Evolutionary conservation across 1,140 invertebrate genomes (phyloP).

Genomic region (Galleria mellonella): DNA sequence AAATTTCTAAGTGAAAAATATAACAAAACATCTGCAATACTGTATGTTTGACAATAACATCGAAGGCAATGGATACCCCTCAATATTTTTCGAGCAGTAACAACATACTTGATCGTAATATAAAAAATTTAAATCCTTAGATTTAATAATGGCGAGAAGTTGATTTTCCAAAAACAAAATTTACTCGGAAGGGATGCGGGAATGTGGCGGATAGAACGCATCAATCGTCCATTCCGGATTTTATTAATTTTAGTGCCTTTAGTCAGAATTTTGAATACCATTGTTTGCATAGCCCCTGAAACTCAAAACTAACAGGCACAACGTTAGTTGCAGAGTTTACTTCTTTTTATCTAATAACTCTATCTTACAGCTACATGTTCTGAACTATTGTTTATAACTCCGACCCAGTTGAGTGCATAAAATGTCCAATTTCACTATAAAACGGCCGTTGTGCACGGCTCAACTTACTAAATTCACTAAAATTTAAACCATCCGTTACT

Average conservation of each 20-base stretch:
- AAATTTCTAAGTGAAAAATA: conserved; percentile 50
- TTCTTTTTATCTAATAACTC: conserved; percentile 38
- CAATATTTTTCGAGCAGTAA: conserved; percentile 47
- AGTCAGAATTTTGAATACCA: conserved; percentile 3
- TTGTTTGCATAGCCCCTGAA: conserved; percentile 2
- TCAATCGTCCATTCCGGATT: conserved; percentile 16
- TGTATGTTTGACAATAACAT: conserved; percentile 38
- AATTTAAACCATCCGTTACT: conserved; percentile 15
- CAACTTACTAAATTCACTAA: conserved; percentile 51
- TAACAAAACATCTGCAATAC: conserved; percentile 53
- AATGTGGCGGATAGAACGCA: conserved; percentile 29
- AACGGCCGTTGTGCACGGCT: conserved; percentile 18
- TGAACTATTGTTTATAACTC: conserved; percentile 37
- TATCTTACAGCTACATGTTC: conserved; percentile 48
- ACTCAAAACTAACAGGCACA: conserved; percentile 9
- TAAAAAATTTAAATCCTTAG: conserved; percentile 48
- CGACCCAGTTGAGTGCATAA: conserved; percentile 30
- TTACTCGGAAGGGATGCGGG: conserved; percentile 11
- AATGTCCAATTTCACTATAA: conserved; percentile 31
- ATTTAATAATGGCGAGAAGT: conserved; percentile 28
- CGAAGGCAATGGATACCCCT: conserved; percentile 30
- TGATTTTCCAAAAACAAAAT: conserved; percentile 5
- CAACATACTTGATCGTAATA: conserved; percentile 41
- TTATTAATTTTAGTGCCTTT: conserved; percentile 25
- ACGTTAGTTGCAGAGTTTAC: conserved; percentile 1